phyloP scores from a whole-genome alignment of 2,888 invertebrate species.

The Drosophila demipolita region DNA sequence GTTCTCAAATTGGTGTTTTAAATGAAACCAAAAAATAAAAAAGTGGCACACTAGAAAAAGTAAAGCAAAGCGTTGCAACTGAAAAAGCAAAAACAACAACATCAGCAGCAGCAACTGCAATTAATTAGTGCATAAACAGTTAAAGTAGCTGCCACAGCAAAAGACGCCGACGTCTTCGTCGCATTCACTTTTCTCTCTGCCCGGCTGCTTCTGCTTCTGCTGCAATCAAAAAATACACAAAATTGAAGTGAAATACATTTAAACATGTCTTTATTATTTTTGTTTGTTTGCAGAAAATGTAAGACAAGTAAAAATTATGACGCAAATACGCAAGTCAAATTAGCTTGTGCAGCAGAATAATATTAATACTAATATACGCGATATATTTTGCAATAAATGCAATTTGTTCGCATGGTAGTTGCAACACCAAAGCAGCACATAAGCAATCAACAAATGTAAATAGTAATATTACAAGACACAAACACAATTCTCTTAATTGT shows the following conservation, averaged over 20 bases:
- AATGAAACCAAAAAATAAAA: conserved; percentile 7
- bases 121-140: conserved; percentile 84
- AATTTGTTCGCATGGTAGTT: conserved; percentile 55
- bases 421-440: conserved; percentile 35
- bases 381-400: conserved; percentile 59
- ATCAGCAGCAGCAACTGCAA: conserved; percentile 51
- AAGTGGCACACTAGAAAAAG: conserved; percentile 26
- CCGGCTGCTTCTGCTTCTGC: conserved; percentile 38
- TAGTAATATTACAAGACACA: conserved; percentile 41
- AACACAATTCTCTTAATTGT: conserved; percentile 42
- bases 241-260: conserved; percentile 31
- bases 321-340: conserved; percentile 61
- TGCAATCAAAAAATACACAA: conserved; percentile 39
- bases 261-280: conserved; percentile 7
- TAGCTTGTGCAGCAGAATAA: conserved; percentile 45
- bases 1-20: not conserved
- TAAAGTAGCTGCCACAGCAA: conserved; percentile 74
- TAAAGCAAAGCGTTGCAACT: conserved; percentile 13
- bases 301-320: conserved; percentile 57
- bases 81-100: conserved; percentile 5
- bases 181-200: conserved; percentile 76
- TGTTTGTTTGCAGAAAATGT: conserved; percentile 51
- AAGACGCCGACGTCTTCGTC: conserved; percentile 14
- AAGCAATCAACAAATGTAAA: conserved; percentile 53
- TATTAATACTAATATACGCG: not conserved